Percentiles rank a stretch among this genome's conserved stretches.
Conservation (phyloP, 1,140 invertebrate species). For the Brachionus koreanus region DNA sequence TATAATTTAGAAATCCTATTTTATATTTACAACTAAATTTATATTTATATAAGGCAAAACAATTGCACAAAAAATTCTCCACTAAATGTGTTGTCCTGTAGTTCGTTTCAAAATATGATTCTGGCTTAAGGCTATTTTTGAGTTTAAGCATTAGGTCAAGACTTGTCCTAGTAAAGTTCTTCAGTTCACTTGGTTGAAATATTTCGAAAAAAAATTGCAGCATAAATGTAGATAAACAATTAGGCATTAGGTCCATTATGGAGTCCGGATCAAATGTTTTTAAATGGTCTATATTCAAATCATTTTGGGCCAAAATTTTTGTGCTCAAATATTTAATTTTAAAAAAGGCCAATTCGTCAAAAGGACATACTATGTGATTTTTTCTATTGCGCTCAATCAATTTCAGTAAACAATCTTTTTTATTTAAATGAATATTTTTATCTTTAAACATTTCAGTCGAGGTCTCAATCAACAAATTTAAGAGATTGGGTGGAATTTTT, state of each 20-base stretch:
- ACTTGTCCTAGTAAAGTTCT: not conserved
- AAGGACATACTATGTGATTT: not conserved
- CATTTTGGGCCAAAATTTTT: not conserved
- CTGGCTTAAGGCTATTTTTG: not conserved
- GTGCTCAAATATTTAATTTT: not conserved
- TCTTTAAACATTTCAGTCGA: not conserved
- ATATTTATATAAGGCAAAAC: slow-evolving; percentile 29
- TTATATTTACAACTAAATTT: slow-evolving; percentile 3
- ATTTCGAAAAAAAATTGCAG: slow-evolving; percentile 35
- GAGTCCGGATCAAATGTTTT: not conserved
- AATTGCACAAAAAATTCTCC: slow-evolving; percentile 16
- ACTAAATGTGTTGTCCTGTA: not conserved
- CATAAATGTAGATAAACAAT: slow-evolving; percentile 2
- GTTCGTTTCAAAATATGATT: not conserved
- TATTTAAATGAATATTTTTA: not conserved
- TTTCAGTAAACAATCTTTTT: not conserved
- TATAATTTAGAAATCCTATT: slow-evolving; percentile 27
- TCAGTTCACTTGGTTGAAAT: slow-evolving; percentile 31
- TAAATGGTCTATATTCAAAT: not conserved
- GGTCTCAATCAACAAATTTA: not conserved
- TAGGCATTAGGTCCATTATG: slow-evolving; percentile 2
- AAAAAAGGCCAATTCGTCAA: slow-evolving; percentile 1
- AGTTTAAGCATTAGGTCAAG: slow-evolving; percentile 2
- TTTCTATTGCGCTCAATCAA: slow-evolving; percentile 3
- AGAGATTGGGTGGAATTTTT: not conserved